phyloP scores from a whole-genome alignment of 2,113 vertebrate genomes.

The Nipponia nippon region DNA sequence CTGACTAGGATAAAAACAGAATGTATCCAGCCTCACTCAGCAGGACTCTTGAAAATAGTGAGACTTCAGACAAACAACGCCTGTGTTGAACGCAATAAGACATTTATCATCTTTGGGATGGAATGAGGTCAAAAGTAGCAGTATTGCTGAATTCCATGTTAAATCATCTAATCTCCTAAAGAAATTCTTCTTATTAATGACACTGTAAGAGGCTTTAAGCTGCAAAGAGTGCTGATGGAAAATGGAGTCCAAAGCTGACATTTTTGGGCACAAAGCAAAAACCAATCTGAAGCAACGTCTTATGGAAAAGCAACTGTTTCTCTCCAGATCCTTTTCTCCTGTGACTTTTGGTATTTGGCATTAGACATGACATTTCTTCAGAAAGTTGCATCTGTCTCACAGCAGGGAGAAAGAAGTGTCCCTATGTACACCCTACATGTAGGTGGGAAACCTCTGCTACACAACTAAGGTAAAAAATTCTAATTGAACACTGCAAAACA shows the following conservation, averaged over 20 bases:
- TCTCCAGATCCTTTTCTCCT: not conserved
- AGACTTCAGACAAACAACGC: not conserved
- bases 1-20: not conserved
- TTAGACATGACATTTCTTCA: not conserved
- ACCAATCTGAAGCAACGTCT: not conserved
- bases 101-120: not conserved
- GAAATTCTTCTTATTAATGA: not conserved
- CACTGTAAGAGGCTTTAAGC: not conserved
- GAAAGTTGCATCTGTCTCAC: not conserved
- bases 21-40: not conserved
- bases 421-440: too few species aligned
- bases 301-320: not conserved
- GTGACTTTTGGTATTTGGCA: not conserved
- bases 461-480: not conserved
- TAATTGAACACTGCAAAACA: not conserved
- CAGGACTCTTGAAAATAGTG: not conserved
- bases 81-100: not conserved
- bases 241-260: not conserved
- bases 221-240: not conserved
- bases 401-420: not conserved
- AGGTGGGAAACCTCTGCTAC: not conserved
- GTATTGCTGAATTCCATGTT: not conserved
- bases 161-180: not conserved
- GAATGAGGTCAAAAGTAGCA: not conserved
- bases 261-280: not conserved